Conservation (phyloP, 2,113 vertebrate genomes). For the Sardina pilchardus region DNA sequence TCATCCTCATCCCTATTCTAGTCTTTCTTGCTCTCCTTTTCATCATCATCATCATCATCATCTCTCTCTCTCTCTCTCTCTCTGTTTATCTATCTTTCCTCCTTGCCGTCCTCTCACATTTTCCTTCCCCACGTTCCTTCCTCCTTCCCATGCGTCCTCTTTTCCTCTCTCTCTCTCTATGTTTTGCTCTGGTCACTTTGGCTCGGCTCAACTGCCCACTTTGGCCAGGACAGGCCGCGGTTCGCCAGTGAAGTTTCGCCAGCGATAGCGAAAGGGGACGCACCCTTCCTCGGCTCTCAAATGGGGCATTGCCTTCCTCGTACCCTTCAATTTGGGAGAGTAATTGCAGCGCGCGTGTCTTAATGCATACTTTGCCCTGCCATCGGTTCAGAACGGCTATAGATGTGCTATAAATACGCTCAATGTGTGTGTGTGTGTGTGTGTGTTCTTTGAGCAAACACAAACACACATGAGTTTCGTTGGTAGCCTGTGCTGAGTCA, state of each 20-base stretch:
- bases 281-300: constrained; percentile 64
- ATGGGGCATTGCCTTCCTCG: constrained; percentile 46
- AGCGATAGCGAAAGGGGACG: constrained; percentile 57
- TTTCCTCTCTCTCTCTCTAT: background rate
- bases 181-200: constrained; percentile 30
- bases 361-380: constrained; percentile 65
- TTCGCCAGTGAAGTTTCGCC: constrained; percentile 51
- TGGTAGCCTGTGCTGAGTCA: background rate
- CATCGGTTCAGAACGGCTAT: constrained; percentile 57
- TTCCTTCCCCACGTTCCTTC: constrained; percentile 10
- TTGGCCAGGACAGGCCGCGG: background rate
- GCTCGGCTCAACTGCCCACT: background rate
- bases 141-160: constrained; percentile 5
- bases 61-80: background rate
- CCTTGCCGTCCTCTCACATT: background rate
- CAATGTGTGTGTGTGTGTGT: constrained; percentile 8
- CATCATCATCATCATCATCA: too few relatives aligned
- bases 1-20: background rate
- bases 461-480: background rate
- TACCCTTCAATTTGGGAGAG: constrained; percentile 70
- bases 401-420: background rate
- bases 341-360: constrained; percentile 68
- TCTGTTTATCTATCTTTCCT: background rate
- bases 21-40: background rate
- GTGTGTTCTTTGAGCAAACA: background rate